Evolutionary conservation across 2,113 vertebrate genomes (phyloP), one percentile per base, ranked within the genome.

Genomic region (Mesembrinibis cayennensis): DNA sequence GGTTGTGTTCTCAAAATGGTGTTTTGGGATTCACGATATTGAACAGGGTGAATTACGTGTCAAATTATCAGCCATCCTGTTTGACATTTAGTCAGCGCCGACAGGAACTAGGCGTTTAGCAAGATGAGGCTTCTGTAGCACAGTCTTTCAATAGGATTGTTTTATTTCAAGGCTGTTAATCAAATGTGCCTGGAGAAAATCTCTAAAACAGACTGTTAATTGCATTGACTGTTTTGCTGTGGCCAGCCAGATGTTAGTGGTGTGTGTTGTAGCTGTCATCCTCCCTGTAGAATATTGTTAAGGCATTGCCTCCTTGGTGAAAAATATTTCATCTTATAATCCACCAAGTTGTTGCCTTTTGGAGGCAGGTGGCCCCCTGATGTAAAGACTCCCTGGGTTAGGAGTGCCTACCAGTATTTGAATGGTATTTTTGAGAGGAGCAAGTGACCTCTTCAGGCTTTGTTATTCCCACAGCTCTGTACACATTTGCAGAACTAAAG

Each of bases 81-180:
- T 45, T 62, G 82, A 78, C 63, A 20, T 93, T 95, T 65, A 77
- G 55, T 67, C 50, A 59, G 42, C 3, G 4, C 40, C 79, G 59
- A 44, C 42, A 78, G 36, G 29, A 94, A 16, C 36, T n/a, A 21
- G 30, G 16, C 23, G 9, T 89, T 95, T 71, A 87, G 47, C 76
- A 92, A 90, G 80, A 67, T 47, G 40, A 89, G 15, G 19, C 17
- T 83, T 70, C 63, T 87, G 30, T 62, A 59, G 30, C 42, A 67
- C 10, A 50, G 22, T 61, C 65, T 87, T 94, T 67, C 5, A 1
- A 9, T 25, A 49, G 23, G 34, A 40, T 66, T 85, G 34, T 49
- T 87, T 93, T 77, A 78, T 91, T 91, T 87, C 77, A 80, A 55
- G 52, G 12, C 38, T 22, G 30, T 89, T 93, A 74, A 85, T 90